A percentile compares a stretch with the other conserved stretches of the same genome.
phyloP scores from a whole-genome alignment of 2,888 invertebrate genomes.

The Pammene aurita region DNA sequence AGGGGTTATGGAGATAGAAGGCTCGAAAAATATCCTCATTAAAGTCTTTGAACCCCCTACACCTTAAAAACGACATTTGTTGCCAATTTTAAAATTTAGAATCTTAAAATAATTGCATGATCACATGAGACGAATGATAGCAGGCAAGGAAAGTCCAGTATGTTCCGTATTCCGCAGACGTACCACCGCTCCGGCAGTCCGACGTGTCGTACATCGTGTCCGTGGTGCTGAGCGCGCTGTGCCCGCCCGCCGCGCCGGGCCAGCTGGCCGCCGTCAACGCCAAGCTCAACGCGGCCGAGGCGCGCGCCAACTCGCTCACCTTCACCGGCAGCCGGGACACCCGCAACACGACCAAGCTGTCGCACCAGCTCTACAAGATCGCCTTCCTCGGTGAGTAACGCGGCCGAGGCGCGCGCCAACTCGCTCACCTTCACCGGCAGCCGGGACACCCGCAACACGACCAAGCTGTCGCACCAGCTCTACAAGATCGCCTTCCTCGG shows the following conservation, averaged over 20 bases:
- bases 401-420: constrained; percentile 89
- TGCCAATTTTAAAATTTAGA: no score
- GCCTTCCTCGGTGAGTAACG: constrained; percentile 87
- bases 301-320: constrained; percentile 91
- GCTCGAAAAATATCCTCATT: no score
- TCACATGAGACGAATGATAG: no score
- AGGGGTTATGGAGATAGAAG: no score
- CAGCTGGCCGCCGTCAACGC: constrained; percentile 88
- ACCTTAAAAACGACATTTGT: no score
- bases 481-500: no score
- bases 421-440: constrained; percentile 87
- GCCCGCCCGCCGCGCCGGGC: constrained; percentile 85
- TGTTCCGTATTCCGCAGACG: constrained; percentile 84
- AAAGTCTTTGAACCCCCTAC: no score
- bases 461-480: constrained; percentile 88
- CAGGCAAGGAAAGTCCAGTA: no score
- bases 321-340: constrained; percentile 91
- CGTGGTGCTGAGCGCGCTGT: constrained; percentile 93
- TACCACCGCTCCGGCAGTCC: constrained; percentile 92
- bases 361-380: constrained; percentile 91
- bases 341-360: constrained; percentile 89
- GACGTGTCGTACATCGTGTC: constrained; percentile 96
- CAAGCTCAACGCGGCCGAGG: constrained; percentile 87
- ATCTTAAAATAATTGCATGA: no score
- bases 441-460: constrained; percentile 71